Evolutionary conservation across 2,797 vertebrate species (phyloP), one percentile per base, ranked within the genome.

Genomic region (Argyrosomus regius): DNA sequence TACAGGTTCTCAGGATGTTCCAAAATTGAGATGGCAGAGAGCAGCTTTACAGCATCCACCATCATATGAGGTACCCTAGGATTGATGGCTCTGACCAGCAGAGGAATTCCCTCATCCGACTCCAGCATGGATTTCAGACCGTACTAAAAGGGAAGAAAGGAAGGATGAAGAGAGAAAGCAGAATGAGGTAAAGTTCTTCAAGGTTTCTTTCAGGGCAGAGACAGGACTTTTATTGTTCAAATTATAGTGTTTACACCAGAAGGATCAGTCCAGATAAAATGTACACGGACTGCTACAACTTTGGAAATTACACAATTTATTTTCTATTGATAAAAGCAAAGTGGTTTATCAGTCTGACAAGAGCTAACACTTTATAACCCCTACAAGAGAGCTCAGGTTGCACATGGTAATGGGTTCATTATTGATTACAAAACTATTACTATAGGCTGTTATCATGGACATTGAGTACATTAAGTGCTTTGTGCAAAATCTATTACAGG

Each of bases 1-100:
- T 83, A 98, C 97, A 97, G 95, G 91, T 97, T 96, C 6, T 97
- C 96, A 14, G 94, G 92, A 60, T 96, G 94, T 2, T 97, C 96
- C 52, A 98, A 88, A 86, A 98, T 98, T 64, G 95, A 98, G 75
- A 98, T 96, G 74, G 97, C 97, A 84, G 97, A 98, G 11, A 98
- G 92, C 54, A 98, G 92, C 80, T 91, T 97, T 70, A 97, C 93
- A 39, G 96, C 96, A 75, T 98, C 97, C 72, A 96, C 96, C 97
- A 98, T 98, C 97, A 98, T 98, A 79, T 92, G 94, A 77, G 97
- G 96, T 56, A 96, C 93, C 4, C 39, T 82, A 24, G 96, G 96
- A 87, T 98, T 96, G 82, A 97, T 96, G 75, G 97, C 96, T 92
- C 93, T 95, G 78, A 97, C 97, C 85, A 98, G 90, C 62, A 98